Evolutionary conservation across 2,888 invertebrate species (phyloP), one percentile per base, ranked within the genome.

Genomic region (Hesperia comma): DNA sequence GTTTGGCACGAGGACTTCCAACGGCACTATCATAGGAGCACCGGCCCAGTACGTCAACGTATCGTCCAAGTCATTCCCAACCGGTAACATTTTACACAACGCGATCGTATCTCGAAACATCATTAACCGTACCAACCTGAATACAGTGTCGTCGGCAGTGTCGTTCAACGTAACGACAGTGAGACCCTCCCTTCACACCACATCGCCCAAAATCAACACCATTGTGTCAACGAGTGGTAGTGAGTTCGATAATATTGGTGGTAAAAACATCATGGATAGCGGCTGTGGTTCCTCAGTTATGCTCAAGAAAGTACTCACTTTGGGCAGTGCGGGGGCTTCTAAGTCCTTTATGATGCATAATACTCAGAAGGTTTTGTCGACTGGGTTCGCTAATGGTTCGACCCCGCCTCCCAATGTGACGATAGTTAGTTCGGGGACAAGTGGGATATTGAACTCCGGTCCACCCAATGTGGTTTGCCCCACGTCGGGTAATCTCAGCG

Each of bases 271-370:
- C 90, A 92, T 93, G 19, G 93, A 93, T 63, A 93, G 92, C 69
- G 90, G 92, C 0, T 92, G 93, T 72, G 92, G 92, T 69, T 93
- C 93, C 0, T 93, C 93, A 2, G 88, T 93, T 8, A 93, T 93
- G 93, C 75, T 93, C 70, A 93, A 93, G 71, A 92, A 93, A 71
- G 93, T 93, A 0, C 77, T 93, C 1, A 93, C 93, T 46, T 74
- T 93, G 46, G 93, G 93, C 57, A 92, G 92, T 58, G 80, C 92
- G 0, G 92, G 91, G 0, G 85, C 87, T 0, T 77, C 88, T 4
- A 93, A 93, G 69, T 92, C 93, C 0, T 93, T 92, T 68, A 87
- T 93, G 86, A 92, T 93, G 92, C 92, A 92, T 67, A 92, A 92
- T 68, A 92, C 92, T 2, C 92, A 93, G 72, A 93, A 93, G 71